These are phyloP conservation scores for Bothrops jararaca DNA, from an alignment of 2,113 vertebrate species.

Conservation along the genomic window DNA sequence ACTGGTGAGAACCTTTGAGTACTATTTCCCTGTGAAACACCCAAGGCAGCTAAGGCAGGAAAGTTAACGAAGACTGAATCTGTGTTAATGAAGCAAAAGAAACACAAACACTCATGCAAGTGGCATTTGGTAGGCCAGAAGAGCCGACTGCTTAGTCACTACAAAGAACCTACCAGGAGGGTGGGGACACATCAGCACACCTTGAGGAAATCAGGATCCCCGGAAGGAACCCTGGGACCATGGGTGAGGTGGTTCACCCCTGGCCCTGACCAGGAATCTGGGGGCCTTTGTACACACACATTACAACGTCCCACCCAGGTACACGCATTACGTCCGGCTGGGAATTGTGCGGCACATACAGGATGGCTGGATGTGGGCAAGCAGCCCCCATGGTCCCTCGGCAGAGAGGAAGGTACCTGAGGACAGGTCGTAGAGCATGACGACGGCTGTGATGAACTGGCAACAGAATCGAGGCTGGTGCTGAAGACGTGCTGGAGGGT, in stretches of 20 bases:
- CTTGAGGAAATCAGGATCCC: not conserved
- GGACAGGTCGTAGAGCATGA: conserved; percentile 88
- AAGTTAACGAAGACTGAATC: not conserved
- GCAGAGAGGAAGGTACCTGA: conserved; percentile 72
- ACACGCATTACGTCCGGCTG: not conserved
- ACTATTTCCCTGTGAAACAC: not conserved
- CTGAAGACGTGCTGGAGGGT: conserved; percentile 87
- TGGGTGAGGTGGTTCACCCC: too few relatives aligned
- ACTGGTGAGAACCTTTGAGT: not conserved
- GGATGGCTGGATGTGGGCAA: not conserved
- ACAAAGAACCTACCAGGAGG: not conserved
- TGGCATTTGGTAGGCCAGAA: not conserved
- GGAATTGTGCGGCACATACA: not conserved
- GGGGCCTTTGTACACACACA: not conserved
- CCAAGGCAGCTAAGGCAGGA: not conserved
- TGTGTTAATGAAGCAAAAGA: not conserved
- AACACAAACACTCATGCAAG: not conserved
- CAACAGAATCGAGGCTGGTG: conserved; percentile 95
- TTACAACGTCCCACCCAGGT: not conserved
- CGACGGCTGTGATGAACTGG: conserved; percentile 92
- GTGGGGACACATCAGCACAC: not conserved
- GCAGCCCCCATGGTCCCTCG: not conserved
- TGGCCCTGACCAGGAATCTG: not conserved
- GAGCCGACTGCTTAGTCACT: not conserved
- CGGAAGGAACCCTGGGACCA: not conserved